Conservation (phyloP, 2,888 invertebrate genomes). For the Pseudococcus longispinus region DNA sequence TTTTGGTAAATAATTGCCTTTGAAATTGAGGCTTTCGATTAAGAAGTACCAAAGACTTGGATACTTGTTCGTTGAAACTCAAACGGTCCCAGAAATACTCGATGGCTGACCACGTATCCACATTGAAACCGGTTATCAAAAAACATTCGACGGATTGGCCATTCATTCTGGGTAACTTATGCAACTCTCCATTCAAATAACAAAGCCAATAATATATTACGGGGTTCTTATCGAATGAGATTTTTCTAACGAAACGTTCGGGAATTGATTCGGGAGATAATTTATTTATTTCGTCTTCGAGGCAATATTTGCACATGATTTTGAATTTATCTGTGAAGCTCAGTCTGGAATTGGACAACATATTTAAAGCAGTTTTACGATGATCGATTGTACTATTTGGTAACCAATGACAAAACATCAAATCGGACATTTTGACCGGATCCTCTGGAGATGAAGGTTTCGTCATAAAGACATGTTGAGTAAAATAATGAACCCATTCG, state of each 20-base stretch:
- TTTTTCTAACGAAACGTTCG: too few relatives aligned
- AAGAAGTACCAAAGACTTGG: neutral
- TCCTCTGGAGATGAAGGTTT: neutral
- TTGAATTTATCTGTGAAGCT: neutral
- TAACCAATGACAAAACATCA: neutral
- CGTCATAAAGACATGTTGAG: neutral
- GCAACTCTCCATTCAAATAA: neutral
- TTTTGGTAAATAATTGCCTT: neutral
- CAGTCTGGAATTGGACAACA: neutral
- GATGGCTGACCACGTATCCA: neutral
- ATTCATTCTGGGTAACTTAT: too few relatives aligned
- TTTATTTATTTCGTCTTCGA: neutral
- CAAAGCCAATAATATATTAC: neutral
- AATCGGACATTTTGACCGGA: neutral
- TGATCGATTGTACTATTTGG: neutral
- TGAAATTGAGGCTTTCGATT: neutral
- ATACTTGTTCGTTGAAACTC: neutral
- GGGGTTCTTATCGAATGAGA: neutral
- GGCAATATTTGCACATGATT: neutral
- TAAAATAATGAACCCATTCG: neutral
- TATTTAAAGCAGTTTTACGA: neutral
- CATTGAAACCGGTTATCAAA: neutral
- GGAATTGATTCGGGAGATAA: neutral
- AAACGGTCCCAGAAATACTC: too few relatives aligned
- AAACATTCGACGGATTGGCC: neutral